Evolutionary conservation across 2,888 invertebrate species (phyloP).

Genomic region (Nezara viridula): DNA sequence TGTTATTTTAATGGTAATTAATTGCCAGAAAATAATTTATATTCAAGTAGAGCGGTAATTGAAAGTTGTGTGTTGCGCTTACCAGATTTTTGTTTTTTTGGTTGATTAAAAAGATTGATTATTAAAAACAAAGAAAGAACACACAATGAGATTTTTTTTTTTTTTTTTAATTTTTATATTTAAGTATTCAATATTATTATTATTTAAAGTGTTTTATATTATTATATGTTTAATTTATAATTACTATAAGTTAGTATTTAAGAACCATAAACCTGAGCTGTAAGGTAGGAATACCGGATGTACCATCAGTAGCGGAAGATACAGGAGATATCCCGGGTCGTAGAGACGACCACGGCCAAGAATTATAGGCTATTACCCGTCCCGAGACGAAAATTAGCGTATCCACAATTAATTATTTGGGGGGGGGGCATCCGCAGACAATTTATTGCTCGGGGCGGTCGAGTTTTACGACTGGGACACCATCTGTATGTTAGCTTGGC

Average conservation of each 20-base stretch:
- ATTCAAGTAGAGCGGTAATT: no score
- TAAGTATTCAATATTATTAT: no score
- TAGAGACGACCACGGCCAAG: neutral
- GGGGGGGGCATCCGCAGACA: conserved; percentile 6
- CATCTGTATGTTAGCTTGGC: conserved; percentile 22
- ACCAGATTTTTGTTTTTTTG: no score
- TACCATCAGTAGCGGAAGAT: neutral
- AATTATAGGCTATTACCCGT: conserved; percentile 49
- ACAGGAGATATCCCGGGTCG: neutral
- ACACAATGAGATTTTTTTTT: no score
- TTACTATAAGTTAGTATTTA: neutral
- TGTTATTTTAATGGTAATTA: no score
- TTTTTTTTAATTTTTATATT: no score
- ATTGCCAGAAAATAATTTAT: no score
- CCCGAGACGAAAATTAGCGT: conserved; percentile 48
- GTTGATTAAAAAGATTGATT: no score
- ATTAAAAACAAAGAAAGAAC: no score
- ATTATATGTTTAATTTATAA: no score
- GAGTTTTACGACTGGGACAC: conserved; percentile 38
- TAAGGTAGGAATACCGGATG: neutral
- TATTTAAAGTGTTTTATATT: no score
- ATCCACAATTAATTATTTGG: conserved; percentile 48
- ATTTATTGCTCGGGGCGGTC: conserved; percentile 5
- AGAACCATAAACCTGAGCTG: neutral
- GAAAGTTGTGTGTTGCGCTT: no score